phyloP scores from a whole-genome alignment of 2,113 vertebrate species.

The Tiliqua scincoides region DNA sequence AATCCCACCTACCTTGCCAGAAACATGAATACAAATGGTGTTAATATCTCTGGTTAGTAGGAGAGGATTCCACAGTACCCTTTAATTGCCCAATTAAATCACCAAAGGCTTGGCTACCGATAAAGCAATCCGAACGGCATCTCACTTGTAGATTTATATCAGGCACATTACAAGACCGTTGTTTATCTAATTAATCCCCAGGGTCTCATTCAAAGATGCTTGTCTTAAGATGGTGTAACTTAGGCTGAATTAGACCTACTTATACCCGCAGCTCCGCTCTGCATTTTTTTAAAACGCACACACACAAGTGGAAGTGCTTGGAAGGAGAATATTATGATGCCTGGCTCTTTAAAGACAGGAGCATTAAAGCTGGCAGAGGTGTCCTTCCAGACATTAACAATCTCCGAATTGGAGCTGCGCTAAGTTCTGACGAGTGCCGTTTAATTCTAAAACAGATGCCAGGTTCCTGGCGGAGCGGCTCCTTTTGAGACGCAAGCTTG shows the following conservation, averaged over 20 bases:
- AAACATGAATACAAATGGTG: conserved; percentile 69
- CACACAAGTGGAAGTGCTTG: fast-evolving
- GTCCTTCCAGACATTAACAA: too few relatives aligned
- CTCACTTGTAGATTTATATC: conserved; percentile 63
- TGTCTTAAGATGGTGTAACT: conserved; percentile 56
- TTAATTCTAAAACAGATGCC: too few relatives aligned
- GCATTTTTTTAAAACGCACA: background rate
- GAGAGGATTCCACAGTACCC: conserved; percentile 60
- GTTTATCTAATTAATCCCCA: conserved; percentile 72
- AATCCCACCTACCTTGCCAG: conserved; percentile 53
- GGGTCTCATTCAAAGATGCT: conserved; percentile 48
- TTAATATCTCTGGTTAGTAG: conserved; percentile 67
- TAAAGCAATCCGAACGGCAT: conserved; percentile 62
- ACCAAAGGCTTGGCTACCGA: conserved; percentile 67
- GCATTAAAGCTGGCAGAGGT: too few relatives aligned
- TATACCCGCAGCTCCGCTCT: background rate
- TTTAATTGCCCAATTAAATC: conserved; percentile 74
- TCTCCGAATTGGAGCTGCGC: too few relatives aligned
- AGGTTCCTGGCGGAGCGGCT: too few relatives aligned
- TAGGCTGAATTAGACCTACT: conserved; percentile 48
- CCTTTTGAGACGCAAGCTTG: too few relatives aligned
- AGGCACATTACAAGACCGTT: conserved; percentile 48
- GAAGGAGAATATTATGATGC: fast-evolving
- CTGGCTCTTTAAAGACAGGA: too few relatives aligned
- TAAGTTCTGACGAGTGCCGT: too few relatives aligned